Percentiles rank a stretch among this genome's conserved stretches.
Evolutionary conservation across 2,113 vertebrate species (phyloP).

Genomic region (Nycticebus coucang): DNA sequence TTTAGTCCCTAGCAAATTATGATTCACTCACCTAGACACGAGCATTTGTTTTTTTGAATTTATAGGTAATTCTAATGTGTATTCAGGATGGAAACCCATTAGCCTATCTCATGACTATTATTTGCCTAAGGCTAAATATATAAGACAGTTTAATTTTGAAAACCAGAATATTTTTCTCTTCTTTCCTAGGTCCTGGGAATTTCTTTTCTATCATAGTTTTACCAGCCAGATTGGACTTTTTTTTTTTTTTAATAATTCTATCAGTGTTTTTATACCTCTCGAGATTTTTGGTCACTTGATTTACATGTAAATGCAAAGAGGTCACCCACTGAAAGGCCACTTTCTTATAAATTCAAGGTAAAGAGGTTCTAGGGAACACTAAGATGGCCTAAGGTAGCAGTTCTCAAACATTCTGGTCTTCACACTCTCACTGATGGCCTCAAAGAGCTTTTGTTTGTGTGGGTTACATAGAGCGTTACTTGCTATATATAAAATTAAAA

Average conservation of each 20-base stretch:
- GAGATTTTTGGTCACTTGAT: constrained; percentile 61
- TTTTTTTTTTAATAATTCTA: neutral
- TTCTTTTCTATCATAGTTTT: too few relatives aligned
- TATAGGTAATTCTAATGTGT: too few relatives aligned
- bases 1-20: too few relatives aligned
- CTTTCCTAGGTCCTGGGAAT: too few relatives aligned
- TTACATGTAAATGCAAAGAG: constrained; percentile 75
- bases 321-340: constrained; percentile 58
- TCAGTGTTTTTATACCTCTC: constrained; percentile 66
- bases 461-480: neutral
- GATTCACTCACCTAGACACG: too few relatives aligned
- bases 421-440: neutral
- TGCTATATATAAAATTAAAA: neutral
- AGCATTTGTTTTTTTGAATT: too few relatives aligned
- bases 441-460: neutral
- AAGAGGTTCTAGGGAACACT: constrained; percentile 25
- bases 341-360: neutral
- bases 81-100: too few relatives aligned
- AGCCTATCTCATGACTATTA: too few relatives aligned
- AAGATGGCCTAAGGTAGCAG: neutral
- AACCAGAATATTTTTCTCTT: too few relatives aligned
- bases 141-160: too few relatives aligned
- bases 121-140: too few relatives aligned
- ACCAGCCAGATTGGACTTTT: too few relatives aligned
- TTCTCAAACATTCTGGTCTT: neutral